phyloP scores from a whole-genome alignment of 2,797 vertebrate species.

The Nothura maculosa region DNA sequence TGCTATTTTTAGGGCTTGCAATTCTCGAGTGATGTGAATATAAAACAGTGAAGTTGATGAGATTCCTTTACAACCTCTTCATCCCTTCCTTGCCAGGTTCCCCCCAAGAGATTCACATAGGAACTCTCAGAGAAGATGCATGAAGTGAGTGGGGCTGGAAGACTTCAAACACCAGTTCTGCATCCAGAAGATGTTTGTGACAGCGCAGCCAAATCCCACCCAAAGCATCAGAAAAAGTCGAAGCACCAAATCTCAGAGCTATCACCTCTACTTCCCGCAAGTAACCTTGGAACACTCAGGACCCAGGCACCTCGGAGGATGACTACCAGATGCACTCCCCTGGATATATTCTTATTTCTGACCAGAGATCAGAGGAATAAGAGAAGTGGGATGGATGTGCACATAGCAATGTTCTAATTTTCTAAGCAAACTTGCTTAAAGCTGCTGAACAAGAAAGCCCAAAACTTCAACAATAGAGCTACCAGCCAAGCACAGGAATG shows the following conservation, averaged over 20 bases:
- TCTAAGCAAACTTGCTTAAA: slow-evolving; percentile 13
- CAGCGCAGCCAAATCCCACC: not conserved
- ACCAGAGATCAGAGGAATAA: not conserved
- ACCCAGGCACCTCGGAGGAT: not conserved
- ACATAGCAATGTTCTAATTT: not conserved
- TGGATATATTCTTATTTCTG: not conserved
- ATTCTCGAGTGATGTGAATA: not conserved
- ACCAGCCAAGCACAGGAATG: not conserved
- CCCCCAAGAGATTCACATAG: not conserved
- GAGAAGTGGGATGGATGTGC: not conserved
- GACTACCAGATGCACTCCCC: not conserved
- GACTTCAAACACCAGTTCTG: not conserved
- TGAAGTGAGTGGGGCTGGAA: rapidly evolving
- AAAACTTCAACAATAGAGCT: not conserved
- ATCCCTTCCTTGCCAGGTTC: not conserved
- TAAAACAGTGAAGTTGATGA: not conserved
- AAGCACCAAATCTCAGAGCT: not conserved
- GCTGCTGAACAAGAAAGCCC: not conserved
- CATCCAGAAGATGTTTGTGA: too few relatives aligned
- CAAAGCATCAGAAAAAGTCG: not conserved
- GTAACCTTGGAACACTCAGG: not conserved
- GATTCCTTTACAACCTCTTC: not conserved
- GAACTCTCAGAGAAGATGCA: not conserved
- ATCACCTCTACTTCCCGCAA: not conserved
- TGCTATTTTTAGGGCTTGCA: not conserved